A percentile compares a stretch with the other conserved stretches of the same genome.
Evolutionary conservation across 1,140 invertebrate genomes (phyloP).

Genomic region (Drosophila kikkawai): DNA sequence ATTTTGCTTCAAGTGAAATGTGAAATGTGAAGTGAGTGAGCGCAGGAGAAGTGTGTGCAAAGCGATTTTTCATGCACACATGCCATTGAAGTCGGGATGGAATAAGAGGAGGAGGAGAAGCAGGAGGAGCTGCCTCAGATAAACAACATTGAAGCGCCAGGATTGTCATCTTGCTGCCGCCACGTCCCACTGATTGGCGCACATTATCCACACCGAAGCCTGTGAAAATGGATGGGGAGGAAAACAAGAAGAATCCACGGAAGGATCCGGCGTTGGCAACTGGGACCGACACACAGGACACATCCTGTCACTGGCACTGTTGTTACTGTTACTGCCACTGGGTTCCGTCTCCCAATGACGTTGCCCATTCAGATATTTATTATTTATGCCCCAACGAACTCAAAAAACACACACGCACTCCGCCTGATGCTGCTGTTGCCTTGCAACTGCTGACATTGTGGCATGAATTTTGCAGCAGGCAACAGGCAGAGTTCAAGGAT

Average conservation of each 20-base stretch:
- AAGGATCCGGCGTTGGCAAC: constrained; percentile 23
- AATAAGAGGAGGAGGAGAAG: not conserved
- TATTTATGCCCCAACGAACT: constrained; percentile 40
- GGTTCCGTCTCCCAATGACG: constrained; percentile 61
- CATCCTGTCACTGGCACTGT: constrained; percentile 14
- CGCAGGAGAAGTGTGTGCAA: constrained; percentile 60
- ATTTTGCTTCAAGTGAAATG: constrained; percentile 75
- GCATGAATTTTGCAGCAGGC: constrained; percentile 70
- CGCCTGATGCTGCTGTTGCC: not conserved
- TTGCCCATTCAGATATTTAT: constrained; percentile 49
- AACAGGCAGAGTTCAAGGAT: not conserved
- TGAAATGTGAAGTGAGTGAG: constrained; percentile 77
- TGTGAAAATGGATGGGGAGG: constrained; percentile 23
- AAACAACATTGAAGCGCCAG: constrained; percentile 32
- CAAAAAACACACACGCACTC: constrained; percentile 26
- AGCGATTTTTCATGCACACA: constrained; percentile 77
- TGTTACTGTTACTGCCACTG: constrained; percentile 8
- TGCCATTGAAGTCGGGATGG: not conserved
- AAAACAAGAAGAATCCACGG: constrained; percentile 20
- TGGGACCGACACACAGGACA: constrained; percentile 10
- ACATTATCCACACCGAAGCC: constrained; percentile 63
- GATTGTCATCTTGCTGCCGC: constrained; percentile 33
- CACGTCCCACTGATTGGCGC: constrained; percentile 62
- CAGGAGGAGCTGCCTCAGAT: not conserved
- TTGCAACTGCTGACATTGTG: constrained; percentile 48